Evolutionary conservation across 1,140 invertebrate genomes (phyloP).

Genomic region (Drosophila takahashii): DNA sequence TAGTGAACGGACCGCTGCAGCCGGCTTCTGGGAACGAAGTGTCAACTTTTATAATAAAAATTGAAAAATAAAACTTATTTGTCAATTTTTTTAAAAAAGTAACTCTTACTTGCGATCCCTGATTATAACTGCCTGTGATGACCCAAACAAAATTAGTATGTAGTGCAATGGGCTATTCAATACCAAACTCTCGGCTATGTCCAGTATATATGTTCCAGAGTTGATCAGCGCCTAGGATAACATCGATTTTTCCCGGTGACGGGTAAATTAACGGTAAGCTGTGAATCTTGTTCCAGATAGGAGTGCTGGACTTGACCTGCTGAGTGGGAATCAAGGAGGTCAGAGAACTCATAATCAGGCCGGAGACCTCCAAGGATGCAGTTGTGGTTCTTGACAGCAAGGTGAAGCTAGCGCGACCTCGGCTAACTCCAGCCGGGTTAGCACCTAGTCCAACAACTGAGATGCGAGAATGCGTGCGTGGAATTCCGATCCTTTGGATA

Average conservation of each 20-base stretch:
- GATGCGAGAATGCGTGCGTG: not conserved
- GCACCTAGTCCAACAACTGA: not conserved
- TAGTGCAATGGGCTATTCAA: too few relatives aligned
- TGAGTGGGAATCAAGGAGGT: not conserved
- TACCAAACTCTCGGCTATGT: too few relatives aligned
- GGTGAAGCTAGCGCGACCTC: not conserved
- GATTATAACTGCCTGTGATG: too few relatives aligned
- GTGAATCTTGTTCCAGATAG: not conserved
- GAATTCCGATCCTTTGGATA: not conserved
- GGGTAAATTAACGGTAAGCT: too few relatives aligned
- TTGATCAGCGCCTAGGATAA: not conserved
- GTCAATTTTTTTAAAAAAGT: too few relatives aligned
- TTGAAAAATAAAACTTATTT: too few relatives aligned
- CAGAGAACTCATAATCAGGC: conserved; percentile 1
- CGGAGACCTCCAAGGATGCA: not conserved
- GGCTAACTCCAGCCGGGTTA: conserved; percentile 1
- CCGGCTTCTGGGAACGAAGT: conserved; percentile 56
- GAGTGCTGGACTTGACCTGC: not conserved
- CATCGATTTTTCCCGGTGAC: too few relatives aligned
- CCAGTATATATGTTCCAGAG: not conserved
- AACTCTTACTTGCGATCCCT: too few relatives aligned
- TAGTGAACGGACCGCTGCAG: conserved; percentile 38
- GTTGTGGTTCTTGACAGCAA: not conserved
- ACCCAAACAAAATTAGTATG: too few relatives aligned
- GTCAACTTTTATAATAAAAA: too few relatives aligned